Conservation (phyloP, 2,113 vertebrate species). For the Takifugu flavidus region DNA sequence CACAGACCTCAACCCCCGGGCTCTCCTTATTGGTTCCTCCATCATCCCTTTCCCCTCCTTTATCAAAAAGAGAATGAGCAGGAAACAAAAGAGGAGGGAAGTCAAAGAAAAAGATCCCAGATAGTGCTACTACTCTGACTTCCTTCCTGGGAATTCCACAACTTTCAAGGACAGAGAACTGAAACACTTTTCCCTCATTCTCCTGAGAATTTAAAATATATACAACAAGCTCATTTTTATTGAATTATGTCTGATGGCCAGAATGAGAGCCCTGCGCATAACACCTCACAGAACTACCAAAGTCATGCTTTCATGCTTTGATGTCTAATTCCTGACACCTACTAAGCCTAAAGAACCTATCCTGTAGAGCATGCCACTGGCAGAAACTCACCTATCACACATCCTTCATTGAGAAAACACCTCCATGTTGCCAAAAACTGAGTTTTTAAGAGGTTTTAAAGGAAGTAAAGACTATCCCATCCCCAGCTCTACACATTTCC, state of each 20-base stretch:
- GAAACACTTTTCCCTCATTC: conserved; percentile 34
- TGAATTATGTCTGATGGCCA: conserved; percentile 25
- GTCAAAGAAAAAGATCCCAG: conserved; percentile 55
- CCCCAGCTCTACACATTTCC: conserved; percentile 23
- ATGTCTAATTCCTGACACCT: not conserved
- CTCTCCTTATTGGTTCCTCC: conserved; percentile 42
- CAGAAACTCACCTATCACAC: conserved; percentile 32
- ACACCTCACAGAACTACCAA: too few species aligned
- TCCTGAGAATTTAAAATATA: conserved; percentile 42
- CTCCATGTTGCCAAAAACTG: conserved; percentile 29
- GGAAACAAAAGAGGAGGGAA: conserved; percentile 62
- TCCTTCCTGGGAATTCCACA: conserved; percentile 73
- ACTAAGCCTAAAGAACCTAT: conserved; percentile 23
- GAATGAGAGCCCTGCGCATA: too few species aligned
- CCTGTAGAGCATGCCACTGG: conserved; percentile 31
- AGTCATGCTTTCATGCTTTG: too few species aligned
- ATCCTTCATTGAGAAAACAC: conserved; percentile 23
- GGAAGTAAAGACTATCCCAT: conserved; percentile 30
- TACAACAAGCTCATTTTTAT: conserved; percentile 28
- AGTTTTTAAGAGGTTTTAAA: conserved; percentile 41
- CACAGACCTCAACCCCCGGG: conserved; percentile 28
- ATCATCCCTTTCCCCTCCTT: conserved; percentile 56
- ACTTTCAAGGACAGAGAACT: conserved; percentile 70
- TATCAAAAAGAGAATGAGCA: conserved; percentile 60
- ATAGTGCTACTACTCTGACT: conserved; percentile 70